Evolutionary conservation across 2,888 invertebrate genomes (phyloP).

Genomic region (Himalopsyche japonica): DNA sequence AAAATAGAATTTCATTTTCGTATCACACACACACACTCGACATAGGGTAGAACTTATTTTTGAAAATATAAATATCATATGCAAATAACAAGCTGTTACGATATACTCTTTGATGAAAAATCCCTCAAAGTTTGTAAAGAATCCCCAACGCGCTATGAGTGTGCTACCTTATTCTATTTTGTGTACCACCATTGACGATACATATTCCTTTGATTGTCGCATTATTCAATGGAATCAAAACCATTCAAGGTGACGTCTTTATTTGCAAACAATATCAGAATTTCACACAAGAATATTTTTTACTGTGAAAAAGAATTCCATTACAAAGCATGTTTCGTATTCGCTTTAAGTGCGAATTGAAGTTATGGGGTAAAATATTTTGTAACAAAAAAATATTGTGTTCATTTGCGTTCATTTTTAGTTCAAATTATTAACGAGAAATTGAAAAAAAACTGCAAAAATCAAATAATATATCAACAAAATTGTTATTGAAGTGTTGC

Average conservation of each 20-base stretch:
- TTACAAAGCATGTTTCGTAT: background rate
- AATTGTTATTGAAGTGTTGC: no score
- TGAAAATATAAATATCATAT: no score
- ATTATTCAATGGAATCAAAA: background rate
- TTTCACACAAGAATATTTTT: background rate
- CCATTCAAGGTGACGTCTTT: background rate
- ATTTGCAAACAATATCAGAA: background rate
- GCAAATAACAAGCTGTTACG: background rate
- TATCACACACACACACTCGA: no score
- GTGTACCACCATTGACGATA: background rate
- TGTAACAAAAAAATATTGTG: no score
- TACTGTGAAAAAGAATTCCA: background rate
- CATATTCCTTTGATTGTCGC: background rate
- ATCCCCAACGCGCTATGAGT: background rate
- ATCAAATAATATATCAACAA: no score
- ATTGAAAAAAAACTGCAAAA: no score
- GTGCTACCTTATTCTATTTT: background rate
- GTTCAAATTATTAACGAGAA: no score
- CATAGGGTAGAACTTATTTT: no score
- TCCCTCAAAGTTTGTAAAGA: background rate
- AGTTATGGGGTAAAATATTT: no score
- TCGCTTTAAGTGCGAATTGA: background rate
- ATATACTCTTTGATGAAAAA: background rate
- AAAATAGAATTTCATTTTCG: no score
- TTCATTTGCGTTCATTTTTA: no score